Conservation (phyloP, 2,797 vertebrate genomes). For the Helostoma temminkii region DNA sequence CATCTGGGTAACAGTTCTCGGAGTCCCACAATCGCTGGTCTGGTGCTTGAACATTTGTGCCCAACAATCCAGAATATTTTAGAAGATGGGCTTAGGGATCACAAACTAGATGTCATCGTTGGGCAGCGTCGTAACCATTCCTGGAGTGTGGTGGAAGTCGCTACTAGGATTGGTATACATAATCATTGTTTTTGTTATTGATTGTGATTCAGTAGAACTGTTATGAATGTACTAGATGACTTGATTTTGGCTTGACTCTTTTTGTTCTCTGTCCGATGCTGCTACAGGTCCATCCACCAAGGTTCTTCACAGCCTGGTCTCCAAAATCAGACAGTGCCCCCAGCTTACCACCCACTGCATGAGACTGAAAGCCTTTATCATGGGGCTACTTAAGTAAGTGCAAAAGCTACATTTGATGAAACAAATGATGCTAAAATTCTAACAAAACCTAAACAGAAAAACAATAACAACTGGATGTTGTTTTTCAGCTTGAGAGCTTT, state of each 20-base stretch:
- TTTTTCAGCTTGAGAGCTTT: constrained; percentile 89
- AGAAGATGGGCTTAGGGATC: constrained; percentile 93
- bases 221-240: background rate
- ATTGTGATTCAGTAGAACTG: background rate
- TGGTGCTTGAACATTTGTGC: constrained; percentile 94
- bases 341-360: constrained; percentile 90
- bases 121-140: constrained; percentile 91
- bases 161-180: constrained; percentile 87
- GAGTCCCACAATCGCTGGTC: constrained; percentile 90
- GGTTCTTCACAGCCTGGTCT: constrained; percentile 88
- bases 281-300: constrained; percentile 89
- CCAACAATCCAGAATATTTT: constrained; percentile 91
- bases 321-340: constrained; percentile 88
- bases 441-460: no score
- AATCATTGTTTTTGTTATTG: background rate
- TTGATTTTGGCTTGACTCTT: background rate
- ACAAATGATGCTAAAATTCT: background rate
- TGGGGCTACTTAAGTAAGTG: constrained; percentile 95
- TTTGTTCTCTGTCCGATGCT: constrained; percentile 13
- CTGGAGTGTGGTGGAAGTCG: constrained; percentile 94
- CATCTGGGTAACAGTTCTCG: constrained; percentile 92
- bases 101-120: constrained; percentile 91
- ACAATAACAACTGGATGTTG: background rate
- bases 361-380: constrained; percentile 94
- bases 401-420: background rate